Conservation (phyloP, 2,888 invertebrate species). For the Malthinus seriepunctatus region DNA sequence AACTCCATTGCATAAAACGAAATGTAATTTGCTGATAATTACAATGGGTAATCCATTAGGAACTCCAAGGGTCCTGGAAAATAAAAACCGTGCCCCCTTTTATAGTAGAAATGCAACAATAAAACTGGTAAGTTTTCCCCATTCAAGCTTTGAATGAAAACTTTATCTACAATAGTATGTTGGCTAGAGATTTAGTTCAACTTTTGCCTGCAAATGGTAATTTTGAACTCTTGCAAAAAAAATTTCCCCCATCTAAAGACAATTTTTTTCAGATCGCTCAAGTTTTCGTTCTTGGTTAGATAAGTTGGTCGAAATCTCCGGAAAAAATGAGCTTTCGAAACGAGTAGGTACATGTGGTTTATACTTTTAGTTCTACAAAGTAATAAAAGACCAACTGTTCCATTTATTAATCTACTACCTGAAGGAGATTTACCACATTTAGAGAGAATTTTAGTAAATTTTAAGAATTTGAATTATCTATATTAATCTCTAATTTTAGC, state of each 20-base stretch:
- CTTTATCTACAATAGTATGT: constrained; percentile 54
- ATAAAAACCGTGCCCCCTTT: too few species aligned
- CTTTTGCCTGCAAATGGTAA: constrained; percentile 51
- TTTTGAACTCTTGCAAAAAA: background rate
- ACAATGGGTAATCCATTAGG: too few species aligned
- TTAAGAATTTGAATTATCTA: background rate
- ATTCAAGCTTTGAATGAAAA: constrained; percentile 48
- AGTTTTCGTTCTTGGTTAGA: constrained; percentile 51
- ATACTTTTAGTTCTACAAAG: constrained; percentile 54
- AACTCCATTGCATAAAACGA: too few species aligned
- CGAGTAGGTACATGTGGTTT: constrained; percentile 56
- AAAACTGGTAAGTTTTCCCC: too few species aligned
- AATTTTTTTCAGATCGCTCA: constrained; percentile 38
- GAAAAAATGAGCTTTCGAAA: constrained; percentile 49
- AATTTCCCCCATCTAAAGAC: background rate
- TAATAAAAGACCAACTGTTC: constrained; percentile 48
- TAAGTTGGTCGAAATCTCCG: constrained; percentile 44
- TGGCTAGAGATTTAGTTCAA: constrained; percentile 53
- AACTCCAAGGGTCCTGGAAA: too few species aligned
- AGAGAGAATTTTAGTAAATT: constrained; percentile 48
- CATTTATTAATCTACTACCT: constrained; percentile 49
- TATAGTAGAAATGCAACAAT: too few species aligned
- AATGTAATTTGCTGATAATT: too few species aligned
- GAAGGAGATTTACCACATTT: constrained; percentile 46
- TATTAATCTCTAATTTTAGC: constrained; percentile 26